Percentiles rank a stretch among this genome's conserved stretches.
These are phyloP conservation scores for Sturnus vulgaris DNA, from an alignment of 2,113 vertebrate genomes.

Conservation along the genomic window DNA sequence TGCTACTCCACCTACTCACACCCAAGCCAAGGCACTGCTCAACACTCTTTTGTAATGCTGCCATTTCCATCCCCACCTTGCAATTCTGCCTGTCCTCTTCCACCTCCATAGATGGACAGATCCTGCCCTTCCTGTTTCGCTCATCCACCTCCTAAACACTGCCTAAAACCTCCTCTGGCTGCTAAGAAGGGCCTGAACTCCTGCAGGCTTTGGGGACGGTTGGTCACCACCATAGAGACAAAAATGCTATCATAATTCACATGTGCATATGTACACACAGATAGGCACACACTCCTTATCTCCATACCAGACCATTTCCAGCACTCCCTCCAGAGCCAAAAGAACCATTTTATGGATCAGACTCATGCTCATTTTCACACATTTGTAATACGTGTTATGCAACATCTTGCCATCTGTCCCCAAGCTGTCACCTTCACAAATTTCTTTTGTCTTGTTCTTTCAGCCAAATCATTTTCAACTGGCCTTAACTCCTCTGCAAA, in stretches of 20 bases:
- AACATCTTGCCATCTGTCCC: neutral
- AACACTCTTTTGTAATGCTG: neutral
- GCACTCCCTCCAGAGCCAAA: neutral
- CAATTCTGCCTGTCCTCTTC: neutral
- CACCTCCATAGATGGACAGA: neutral
- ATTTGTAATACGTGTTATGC: fast-evolving
- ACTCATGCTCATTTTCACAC: neutral
- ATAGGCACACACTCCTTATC: neutral
- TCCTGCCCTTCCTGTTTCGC: conserved; percentile 31
- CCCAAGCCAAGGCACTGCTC: neutral
- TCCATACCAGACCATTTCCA: neutral
- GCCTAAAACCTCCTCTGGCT: neutral
- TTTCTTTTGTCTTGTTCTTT: neutral
- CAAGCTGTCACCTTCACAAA: neutral
- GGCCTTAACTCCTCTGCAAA: neutral
- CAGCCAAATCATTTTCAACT: neutral
- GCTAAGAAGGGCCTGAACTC: neutral
- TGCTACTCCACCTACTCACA: neutral
- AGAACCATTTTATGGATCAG: neutral
- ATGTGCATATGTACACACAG: fast-evolving
- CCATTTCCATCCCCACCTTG: neutral
- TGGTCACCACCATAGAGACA: neutral
- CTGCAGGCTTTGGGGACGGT: neutral
- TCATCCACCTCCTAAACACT: neutral
- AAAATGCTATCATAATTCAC: neutral